Base-by-base conservation (phyloP, 1,140 invertebrate species). In the Lordiphosa collinella region DNA sequence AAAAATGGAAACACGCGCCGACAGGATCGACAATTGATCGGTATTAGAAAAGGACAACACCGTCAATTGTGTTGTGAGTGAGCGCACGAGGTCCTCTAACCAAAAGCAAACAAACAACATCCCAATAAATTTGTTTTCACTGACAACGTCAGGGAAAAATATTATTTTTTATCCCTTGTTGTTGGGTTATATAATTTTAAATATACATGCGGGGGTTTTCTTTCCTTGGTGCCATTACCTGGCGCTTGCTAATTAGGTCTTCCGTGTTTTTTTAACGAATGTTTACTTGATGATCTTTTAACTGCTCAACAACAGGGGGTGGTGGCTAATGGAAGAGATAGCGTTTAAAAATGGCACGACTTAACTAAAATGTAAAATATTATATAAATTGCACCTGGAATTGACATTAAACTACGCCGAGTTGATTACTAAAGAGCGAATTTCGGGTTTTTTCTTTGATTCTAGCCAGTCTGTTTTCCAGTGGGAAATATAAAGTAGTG, bases 1-100 rank as follows among this genome's bases (percentile, higher is more conserved):
- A 63, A 66, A 78, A 76, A 71, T 76, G 62, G 55, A 75, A 82
- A 82, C 76, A 82, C 72, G 76, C 72, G 76, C 76, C 78, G 76
- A 84, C 76, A 76, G 55, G 76, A 72, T 84, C 22, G 29, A 44
- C 22, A 76, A 84, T 76, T 68, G 71, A 71, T 80, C 68, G 29
- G 73, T 57, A 58, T 63, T 51, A 62, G 65, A 53, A 72, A 34
- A 51, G 59, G 64, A 74, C 63, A 16, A 66, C 52, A 55, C 25
- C 13, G 16, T 14, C 31, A 63, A 46, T 36, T 32, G 14, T 11
- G 18, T 22, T 22, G 31, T 51, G 35, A 54, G 14, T 47, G 14
- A 13, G 10, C 25, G 22, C 54, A 34, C n/a, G 22, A 40, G 18
- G 35, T 64, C 35, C 48, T 40, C 37, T 59, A 31, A 14, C 53